Conservation (phyloP, 2,113 vertebrate species). For the Menura novaehollandiae region DNA sequence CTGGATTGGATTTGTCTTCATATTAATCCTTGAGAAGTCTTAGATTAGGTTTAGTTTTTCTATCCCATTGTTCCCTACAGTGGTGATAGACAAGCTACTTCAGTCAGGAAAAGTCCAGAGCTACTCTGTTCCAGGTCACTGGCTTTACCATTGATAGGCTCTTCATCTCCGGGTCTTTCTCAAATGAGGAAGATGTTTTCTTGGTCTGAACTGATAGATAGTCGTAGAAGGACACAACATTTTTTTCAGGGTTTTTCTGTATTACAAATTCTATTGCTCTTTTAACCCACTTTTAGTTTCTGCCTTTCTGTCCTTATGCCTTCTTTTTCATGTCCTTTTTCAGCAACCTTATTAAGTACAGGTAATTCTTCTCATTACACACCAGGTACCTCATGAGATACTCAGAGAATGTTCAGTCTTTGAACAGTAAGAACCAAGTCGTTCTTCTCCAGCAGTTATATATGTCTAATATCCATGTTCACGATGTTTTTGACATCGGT, state of each 20-base stretch:
- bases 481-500: neutral
- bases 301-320: neutral
- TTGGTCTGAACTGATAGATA: neutral
- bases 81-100: neutral
- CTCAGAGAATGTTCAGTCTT: neutral
- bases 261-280: neutral
- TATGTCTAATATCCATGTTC: neutral
- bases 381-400: neutral
- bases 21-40: neutral
- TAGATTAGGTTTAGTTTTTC: neutral
- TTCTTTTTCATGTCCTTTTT: neutral
- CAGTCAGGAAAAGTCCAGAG: neutral
- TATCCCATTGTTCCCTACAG: rapidly evolving
- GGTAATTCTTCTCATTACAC: neutral
- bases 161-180: neutral
- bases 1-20: neutral
- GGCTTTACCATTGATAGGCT: neutral
- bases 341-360: neutral
- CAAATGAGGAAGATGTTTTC: neutral
- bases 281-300: neutral
- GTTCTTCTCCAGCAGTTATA: neutral
- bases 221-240: neutral
- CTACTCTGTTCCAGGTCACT: neutral
- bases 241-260: neutral
- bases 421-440: neutral